These are phyloP conservation scores for Seira sanloemensis DNA, from an alignment of 2,888 invertebrate genomes.

Conservation along the genomic window DNA sequence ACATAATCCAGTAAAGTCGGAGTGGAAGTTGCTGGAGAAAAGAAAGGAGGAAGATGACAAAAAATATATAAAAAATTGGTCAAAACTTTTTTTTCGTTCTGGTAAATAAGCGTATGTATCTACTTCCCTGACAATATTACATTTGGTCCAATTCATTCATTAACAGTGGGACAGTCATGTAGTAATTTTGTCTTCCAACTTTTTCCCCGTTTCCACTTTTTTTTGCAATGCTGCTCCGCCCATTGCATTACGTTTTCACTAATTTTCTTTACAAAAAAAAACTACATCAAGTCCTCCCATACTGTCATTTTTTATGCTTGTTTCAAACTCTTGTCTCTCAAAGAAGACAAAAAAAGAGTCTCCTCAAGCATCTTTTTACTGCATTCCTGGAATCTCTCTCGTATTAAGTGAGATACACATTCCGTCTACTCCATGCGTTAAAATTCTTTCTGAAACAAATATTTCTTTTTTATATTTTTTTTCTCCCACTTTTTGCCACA, in stretches of 20 bases:
- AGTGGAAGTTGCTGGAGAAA: slow-evolving; percentile 8
- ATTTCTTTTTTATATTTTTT: slow-evolving; percentile 16
- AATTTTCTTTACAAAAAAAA: slow-evolving; percentile 42
- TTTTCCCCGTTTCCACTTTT: slow-evolving; percentile 39
- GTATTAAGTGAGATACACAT: slow-evolving; percentile 25
- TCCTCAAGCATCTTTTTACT: slow-evolving; percentile 7
- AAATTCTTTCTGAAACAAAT: slow-evolving; percentile 16
- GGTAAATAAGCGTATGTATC: slow-evolving; percentile 37
- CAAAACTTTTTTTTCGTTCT: slow-evolving; percentile 48
- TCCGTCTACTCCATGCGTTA: background rate
- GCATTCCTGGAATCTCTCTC: background rate
- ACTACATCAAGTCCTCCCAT: slow-evolving; percentile 26
- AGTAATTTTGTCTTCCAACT: slow-evolving; percentile 60
- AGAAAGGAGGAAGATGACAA: slow-evolving; percentile 22
- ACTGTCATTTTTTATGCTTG: background rate
- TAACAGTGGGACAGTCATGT: slow-evolving; percentile 64
- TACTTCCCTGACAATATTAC: slow-evolving; percentile 55
- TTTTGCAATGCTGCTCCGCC: slow-evolving; percentile 53
- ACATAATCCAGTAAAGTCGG: background rate
- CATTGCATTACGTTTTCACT: slow-evolving; percentile 61
- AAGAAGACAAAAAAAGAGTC: background rate
- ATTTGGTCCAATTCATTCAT: slow-evolving; percentile 66
- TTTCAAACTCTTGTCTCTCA: background rate
- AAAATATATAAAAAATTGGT: slow-evolving; percentile 47
- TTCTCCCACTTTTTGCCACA: background rate